Evolutionary conservation across 23 tunicate species (phyloP).

Genomic region (Halocynthia aurantium): DNA sequence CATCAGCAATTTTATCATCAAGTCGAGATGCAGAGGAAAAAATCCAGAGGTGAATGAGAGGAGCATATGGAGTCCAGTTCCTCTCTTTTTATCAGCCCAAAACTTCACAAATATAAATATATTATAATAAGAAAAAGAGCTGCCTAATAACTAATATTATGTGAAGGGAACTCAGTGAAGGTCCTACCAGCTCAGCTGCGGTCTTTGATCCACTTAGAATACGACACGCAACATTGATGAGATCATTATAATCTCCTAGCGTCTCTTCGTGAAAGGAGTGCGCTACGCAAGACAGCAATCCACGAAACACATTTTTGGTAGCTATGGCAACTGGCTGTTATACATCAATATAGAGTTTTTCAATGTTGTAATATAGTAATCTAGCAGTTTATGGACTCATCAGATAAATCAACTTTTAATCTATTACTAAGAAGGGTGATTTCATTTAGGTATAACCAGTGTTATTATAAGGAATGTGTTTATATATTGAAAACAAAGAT

Average conservation of each 20-base stretch:
- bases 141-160: too few species aligned
- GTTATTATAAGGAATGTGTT: too few species aligned
- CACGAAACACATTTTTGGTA: conserved; percentile 35
- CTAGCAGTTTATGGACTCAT: too few species aligned
- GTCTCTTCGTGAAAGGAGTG: conserved; percentile 81
- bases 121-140: too few species aligned
- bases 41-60: conserved; percentile 64
- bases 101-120: background rate
- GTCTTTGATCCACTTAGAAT: conserved; percentile 11
- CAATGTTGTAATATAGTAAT: too few species aligned
- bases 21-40: conserved; percentile 56
- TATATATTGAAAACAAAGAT: background rate
- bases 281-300: conserved; percentile 66
- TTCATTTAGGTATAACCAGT: too few species aligned
- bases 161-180: background rate
- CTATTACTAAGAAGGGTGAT: too few species aligned
- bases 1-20: conserved; percentile 55
- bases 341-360: too few species aligned
- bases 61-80: conserved; percentile 33
- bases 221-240: conserved; percentile 35
- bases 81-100: conserved; percentile 24
- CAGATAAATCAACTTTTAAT: too few species aligned
- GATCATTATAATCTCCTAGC: conserved; percentile 61
- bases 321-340: conserved; percentile 15
- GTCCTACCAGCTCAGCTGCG: conserved; percentile 5